Percentiles rank a stretch among this genome's conserved stretches.
Evolutionary conservation across 2,113 vertebrate genomes (phyloP).

Genomic region (Asarcornis scutulata): DNA sequence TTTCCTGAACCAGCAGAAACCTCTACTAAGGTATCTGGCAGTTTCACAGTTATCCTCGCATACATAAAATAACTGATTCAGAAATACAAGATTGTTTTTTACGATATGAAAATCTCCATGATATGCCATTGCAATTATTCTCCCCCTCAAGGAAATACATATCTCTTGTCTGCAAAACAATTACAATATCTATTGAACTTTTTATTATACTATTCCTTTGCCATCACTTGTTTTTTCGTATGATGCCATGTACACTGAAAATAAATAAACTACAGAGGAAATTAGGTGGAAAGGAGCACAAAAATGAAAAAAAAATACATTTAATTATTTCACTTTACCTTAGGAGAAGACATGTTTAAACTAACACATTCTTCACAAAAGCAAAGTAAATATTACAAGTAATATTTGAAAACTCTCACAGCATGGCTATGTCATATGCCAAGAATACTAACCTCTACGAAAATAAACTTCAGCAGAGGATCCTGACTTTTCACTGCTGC

Average conservation of each 20-base stretch:
- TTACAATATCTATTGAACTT: background rate
- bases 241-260: background rate
- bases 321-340: slow-evolving; percentile 25
- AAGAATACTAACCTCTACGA: slow-evolving; percentile 44
- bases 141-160: background rate
- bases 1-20: slow-evolving; percentile 6
- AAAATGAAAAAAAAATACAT: slow-evolving; percentile 18
- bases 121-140: background rate
- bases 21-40: background rate
- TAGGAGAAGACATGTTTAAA: slow-evolving; percentile 40
- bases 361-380: slow-evolving; percentile 44
- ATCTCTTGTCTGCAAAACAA: background rate
- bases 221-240: background rate
- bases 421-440: background rate
- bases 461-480: slow-evolving; percentile 40
- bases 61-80: background rate
- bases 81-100: background rate
- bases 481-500: background rate
- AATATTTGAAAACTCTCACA: slow-evolving; percentile 28
- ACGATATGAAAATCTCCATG: background rate
- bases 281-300: slow-evolving; percentile 17
- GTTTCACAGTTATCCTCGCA: background rate
- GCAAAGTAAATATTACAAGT: slow-evolving; percentile 50
- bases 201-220: background rate
- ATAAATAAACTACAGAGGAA: slow-evolving; percentile 7